phyloP scores from a whole-genome alignment of 2,113 vertebrate species.

The Tragelaphus buxtoni region DNA sequence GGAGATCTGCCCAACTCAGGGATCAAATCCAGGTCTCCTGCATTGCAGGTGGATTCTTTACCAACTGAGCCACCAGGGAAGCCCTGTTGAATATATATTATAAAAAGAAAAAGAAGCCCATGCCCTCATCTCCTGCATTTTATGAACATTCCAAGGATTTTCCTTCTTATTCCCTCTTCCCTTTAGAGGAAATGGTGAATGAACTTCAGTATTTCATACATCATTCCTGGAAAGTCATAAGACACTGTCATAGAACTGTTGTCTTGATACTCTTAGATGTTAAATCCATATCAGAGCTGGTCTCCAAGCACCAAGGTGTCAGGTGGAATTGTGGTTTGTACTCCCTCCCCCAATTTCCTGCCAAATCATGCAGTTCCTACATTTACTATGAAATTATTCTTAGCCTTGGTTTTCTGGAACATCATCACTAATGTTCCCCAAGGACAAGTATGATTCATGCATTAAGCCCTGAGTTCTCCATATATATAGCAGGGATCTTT shows the following conservation, averaged over 20 bases:
- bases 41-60: not conserved
- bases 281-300: not conserved
- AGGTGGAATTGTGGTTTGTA: not conserved
- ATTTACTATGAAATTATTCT: slow-evolving; percentile 9
- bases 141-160: not conserved
- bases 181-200: not conserved
- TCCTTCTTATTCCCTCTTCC: not conserved
- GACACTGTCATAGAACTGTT: not conserved
- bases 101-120: not conserved
- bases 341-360: not conserved
- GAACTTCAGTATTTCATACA: not conserved
- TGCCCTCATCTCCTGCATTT: not conserved
- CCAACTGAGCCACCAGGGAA: not conserved
- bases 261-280: not conserved
- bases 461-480: not conserved
- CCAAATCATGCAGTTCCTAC: not conserved
- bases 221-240: not conserved
- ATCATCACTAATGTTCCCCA: not conserved
- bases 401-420: slow-evolving; percentile 13
- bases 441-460: not conserved
- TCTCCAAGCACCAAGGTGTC: not conserved
- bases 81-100: not conserved
- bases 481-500: not conserved
- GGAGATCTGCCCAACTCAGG: not conserved
- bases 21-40: not conserved